These are phyloP conservation scores for Aphelocoma coerulescens DNA, from an alignment of 2,113 vertebrate species.

Conservation along the genomic window DNA sequence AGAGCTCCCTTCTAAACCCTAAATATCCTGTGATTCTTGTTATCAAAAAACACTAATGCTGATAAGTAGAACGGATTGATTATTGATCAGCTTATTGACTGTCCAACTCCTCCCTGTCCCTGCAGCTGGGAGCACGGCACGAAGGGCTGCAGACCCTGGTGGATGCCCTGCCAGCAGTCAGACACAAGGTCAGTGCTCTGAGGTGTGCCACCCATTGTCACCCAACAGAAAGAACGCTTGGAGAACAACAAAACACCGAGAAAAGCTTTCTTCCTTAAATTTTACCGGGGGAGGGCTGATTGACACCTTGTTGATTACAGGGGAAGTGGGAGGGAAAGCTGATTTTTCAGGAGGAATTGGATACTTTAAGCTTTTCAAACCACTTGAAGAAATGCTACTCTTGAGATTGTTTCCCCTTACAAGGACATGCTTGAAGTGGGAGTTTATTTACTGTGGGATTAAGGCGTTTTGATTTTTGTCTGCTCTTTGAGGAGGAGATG, in stretches of 20 bases:
- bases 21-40: not conserved
- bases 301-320: not conserved
- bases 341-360: not conserved
- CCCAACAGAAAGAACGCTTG: not conserved
- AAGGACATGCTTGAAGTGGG: not conserved
- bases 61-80: not conserved
- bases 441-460: not conserved
- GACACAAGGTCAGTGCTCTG: slow-evolving; percentile 84
- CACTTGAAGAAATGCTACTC: not conserved
- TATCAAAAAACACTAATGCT: not conserved
- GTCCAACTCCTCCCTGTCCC: not conserved
- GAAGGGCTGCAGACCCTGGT: slow-evolving; percentile 91
- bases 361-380: not conserved
- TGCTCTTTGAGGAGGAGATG: not conserved
- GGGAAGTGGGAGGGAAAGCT: not conserved
- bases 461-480: not conserved
- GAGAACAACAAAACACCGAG: not conserved
- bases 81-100: not conserved
- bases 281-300: not conserved
- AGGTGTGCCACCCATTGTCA: not conserved
- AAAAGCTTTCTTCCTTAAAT: not conserved
- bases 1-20: not conserved
- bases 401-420: not conserved
- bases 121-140: slow-evolving; percentile 86
- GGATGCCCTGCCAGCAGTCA: slow-evolving; percentile 87